Base-by-base conservation (phyloP, 2,113 vertebrate genomes). In the Dicaeum eximium region DNA sequence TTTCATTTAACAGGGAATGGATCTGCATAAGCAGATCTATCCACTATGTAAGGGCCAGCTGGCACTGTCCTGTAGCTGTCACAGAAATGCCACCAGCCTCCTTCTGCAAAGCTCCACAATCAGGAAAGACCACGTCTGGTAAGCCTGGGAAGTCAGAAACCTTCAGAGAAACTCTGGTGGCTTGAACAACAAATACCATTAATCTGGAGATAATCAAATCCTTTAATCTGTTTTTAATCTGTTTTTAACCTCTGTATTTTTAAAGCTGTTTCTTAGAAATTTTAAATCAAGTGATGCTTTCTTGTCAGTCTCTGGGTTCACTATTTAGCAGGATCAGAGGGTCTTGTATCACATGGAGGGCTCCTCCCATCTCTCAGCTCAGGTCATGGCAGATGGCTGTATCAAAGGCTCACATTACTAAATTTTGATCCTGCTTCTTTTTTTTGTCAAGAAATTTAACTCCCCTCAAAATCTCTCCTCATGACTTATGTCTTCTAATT, bases 201-300 rank as follows among this genome's bases (percentile, higher is more conserved):
- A 61, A 80, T 78, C 28, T 70, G 54, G n/a, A 73, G n/a, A 42
- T 40, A 80, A 77, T 25, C 4, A 53, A 83, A 70, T 53, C 31
- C n/a, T 86, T 91, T 92, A 75, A 86, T 82, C 66, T 88, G 27
- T 31, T 88, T 90, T 90, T 85, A 78, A 85, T 88, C 60, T 92
- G 24, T 14, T 88, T 90, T 90, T 88, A 85, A 90, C 75, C 61
- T 74, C 47, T 6, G 2, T 23, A n/a, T 30, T 86, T 90, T 91
- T 37, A 64, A 88, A 82, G 23, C 27, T 42, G 38, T 12, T 91
- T 67, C 30, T 86, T 67, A 82, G 48, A 67, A 88, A 60, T 45
- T 80, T 90, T 38, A 62, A 88, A 79, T 81, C 33, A 35, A 38
- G 27, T 20, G 17, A 42, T 58, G 35, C 54, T 91, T 94, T 80